Conservation (phyloP, 2,113 vertebrate genomes). For the Pleuronectes platessa region DNA sequence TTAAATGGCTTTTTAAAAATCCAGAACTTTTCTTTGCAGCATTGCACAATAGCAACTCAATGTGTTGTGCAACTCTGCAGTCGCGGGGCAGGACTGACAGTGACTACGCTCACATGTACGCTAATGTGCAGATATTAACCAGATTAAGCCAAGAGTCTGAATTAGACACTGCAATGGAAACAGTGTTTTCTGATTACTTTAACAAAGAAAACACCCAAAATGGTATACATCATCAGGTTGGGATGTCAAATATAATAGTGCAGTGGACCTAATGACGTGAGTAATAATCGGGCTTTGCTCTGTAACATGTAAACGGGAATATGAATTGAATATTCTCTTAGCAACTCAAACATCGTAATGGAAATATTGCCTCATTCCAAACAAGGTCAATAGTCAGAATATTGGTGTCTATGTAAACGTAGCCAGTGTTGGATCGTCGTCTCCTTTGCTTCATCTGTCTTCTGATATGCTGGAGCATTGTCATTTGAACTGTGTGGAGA, state of each 20-base stretch:
- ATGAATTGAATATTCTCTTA: background rate
- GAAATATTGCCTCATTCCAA: background rate
- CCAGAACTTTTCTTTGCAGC: conserved; percentile 26
- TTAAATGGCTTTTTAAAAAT: conserved; percentile 61
- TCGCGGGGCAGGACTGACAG: conserved; percentile 3
- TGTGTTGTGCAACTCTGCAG: conserved; percentile 45
- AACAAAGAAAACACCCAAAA: too few relatives aligned
- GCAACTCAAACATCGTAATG: background rate
- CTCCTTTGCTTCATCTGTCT: conserved; percentile 13
- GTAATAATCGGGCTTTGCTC: too few relatives aligned
- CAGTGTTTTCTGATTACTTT: too few relatives aligned
- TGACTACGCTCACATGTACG: background rate
- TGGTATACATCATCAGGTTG: too few relatives aligned
- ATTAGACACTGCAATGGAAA: background rate
- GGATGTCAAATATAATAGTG: too few relatives aligned
- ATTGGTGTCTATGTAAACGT: too few relatives aligned
- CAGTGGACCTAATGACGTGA: too few relatives aligned
- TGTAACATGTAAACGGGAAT: background rate
- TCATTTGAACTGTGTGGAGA: conserved; percentile 4
- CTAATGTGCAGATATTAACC: background rate
- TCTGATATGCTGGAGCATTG: background rate
- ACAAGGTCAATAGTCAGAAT: background rate
- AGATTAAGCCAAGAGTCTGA: background rate
- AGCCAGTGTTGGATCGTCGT: conserved; percentile 14
- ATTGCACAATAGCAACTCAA: conserved; percentile 39